A percentile compares a stretch with the other conserved stretches of the same genome.
These are phyloP conservation scores for Enteromius mattozi DNA, from an alignment of 2,797 vertebrate species.

Conservation along the genomic window DNA sequence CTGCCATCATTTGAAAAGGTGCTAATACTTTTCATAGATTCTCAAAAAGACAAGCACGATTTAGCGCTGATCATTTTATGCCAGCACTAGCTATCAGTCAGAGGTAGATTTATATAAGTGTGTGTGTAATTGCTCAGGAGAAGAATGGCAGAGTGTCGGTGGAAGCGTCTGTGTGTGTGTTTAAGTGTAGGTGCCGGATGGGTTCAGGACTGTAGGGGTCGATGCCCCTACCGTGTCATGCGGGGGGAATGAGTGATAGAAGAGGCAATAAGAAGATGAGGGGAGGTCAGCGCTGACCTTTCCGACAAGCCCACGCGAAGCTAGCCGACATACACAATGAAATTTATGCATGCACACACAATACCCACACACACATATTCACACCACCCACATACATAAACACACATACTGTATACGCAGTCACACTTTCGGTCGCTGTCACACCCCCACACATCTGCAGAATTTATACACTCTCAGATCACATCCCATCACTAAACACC, in stretches of 20 bases:
- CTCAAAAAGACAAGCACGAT: background rate
- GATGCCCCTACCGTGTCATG: conserved; percentile 46
- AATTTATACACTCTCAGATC: conserved; percentile 44
- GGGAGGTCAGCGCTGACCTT: conserved; percentile 65
- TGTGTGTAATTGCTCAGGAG: background rate
- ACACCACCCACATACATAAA: conserved; percentile 41
- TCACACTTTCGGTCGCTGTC: conserved; percentile 32
- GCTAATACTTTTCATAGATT: background rate
- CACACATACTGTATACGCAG: conserved; percentile 28
- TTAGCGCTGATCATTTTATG: background rate
- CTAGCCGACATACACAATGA: conserved; percentile 42
- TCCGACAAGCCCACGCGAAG: conserved; percentile 52
- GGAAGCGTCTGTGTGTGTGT: conserved; percentile 20
- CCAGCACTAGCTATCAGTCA: background rate
- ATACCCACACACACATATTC: conserved; percentile 46
- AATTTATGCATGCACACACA: conserved; percentile 47
- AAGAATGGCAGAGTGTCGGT: background rate
- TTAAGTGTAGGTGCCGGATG: conserved; percentile 4
- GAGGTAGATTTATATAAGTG: conserved; percentile 10
- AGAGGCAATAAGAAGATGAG: conserved; percentile 62
- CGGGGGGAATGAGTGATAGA: conserved; percentile 56
- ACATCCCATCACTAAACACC: conserved; percentile 36
- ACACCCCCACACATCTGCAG: conserved; percentile 42
- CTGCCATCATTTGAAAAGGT: background rate
- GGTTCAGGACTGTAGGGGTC: conserved; percentile 33